Evolutionary conservation across 2,113 vertebrate species (phyloP).

Genomic region (Sporophila hypoxantha): DNA sequence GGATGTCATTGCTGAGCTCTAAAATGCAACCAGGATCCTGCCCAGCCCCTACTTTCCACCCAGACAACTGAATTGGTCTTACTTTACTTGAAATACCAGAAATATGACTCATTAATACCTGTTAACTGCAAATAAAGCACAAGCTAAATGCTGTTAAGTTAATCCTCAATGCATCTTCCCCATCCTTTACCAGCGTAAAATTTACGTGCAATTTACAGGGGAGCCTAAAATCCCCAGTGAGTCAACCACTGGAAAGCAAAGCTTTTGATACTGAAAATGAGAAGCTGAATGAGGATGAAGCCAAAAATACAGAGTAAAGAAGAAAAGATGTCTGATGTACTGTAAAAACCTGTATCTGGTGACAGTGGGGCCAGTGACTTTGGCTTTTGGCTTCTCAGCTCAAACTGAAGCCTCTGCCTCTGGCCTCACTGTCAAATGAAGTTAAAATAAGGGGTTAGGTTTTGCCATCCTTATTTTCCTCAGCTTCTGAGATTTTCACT

Average conservation of each 20-base stretch:
- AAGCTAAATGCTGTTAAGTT: neutral
- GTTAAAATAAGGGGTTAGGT: neutral
- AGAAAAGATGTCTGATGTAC: neutral
- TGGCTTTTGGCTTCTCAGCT: neutral
- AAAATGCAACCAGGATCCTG: neutral
- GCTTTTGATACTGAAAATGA: neutral
- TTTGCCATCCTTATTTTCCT: neutral
- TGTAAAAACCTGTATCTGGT: neutral
- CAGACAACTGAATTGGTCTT: neutral
- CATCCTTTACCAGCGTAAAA: neutral
- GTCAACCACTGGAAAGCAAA: neutral
- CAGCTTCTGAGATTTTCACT: neutral
- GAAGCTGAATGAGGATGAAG: neutral
- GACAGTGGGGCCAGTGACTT: neutral
- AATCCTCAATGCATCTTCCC: neutral
- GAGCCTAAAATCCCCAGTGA: neutral
- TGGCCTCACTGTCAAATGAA: neutral
- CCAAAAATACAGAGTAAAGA: neutral
- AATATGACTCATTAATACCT: neutral
- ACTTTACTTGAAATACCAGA: neutral
- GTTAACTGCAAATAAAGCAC: neutral
- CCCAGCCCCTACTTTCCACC: neutral
- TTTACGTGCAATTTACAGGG: fast-evolving
- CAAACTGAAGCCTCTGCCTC: fast-evolving
- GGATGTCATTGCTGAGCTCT: neutral